Evolutionary conservation across 2,797 vertebrate genomes (phyloP).

Genomic region (Gymnopithys bicolor): DNA sequence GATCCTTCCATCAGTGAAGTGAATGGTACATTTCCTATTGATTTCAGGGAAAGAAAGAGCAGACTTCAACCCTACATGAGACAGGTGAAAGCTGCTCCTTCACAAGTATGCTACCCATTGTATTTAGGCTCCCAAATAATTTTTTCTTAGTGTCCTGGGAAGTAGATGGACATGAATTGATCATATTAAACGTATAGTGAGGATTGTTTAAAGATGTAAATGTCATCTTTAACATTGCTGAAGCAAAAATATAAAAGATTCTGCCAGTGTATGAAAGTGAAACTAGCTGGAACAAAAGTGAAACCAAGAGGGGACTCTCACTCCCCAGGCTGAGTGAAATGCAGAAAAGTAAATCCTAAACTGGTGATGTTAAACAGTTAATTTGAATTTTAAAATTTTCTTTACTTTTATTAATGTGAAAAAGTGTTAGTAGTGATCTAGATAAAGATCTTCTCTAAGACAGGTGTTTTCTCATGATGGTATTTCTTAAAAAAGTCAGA

Average conservation of each 20-base stretch:
- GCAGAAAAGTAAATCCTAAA: constrained; percentile 25
- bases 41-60: constrained; percentile 13
- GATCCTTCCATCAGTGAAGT: background rate
- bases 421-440: background rate
- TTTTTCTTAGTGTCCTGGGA: background rate
- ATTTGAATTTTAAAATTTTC: background rate
- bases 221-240: background rate
- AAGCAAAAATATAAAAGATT: background rate
- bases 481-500: constrained; percentile 38
- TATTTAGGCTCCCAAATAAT: background rate
- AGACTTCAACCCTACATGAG: background rate
- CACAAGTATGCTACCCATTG: background rate
- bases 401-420: background rate
- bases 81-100: constrained; percentile 16
- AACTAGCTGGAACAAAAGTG: constrained; percentile 63
- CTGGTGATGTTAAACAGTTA: background rate
- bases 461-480: background rate
- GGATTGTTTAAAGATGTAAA: constrained; percentile 27
- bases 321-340: constrained; percentile 12
- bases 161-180: background rate
- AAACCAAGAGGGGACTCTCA: constrained; percentile 52
- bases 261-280: constrained; percentile 31
- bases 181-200: background rate
- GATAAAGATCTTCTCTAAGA: background rate
- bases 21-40: background rate